Evolutionary conservation across 2,113 vertebrate species (phyloP).

Genomic region (Perca schrenkii): DNA sequence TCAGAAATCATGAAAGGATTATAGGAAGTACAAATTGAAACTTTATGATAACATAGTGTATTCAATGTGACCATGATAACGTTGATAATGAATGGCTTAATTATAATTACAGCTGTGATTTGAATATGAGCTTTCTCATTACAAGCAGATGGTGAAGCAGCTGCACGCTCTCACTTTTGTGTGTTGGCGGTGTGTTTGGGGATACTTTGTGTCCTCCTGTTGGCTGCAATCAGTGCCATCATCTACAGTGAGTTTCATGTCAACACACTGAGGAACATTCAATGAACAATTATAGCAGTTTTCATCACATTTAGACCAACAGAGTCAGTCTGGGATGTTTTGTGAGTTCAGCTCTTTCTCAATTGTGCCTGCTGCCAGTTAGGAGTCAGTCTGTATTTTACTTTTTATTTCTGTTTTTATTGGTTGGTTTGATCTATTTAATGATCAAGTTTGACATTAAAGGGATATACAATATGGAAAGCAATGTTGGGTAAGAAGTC

Average conservation of each 20-base stretch:
- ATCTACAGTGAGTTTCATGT: slow-evolving; percentile 48
- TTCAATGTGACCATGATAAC: neutral
- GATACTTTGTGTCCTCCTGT: slow-evolving; percentile 38
- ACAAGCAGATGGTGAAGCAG: slow-evolving; percentile 16
- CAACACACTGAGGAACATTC: neutral
- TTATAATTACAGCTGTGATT: neutral
- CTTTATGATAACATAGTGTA: neutral
- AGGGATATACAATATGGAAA: neutral
- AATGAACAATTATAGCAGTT: neutral
- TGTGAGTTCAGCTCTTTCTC: neutral
- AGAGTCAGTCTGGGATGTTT: neutral
- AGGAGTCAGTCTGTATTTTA: neutral
- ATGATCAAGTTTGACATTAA: neutral
- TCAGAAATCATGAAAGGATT: too few relatives aligned
- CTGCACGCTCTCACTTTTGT: neutral
- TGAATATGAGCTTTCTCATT: neutral
- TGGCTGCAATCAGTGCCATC: neutral
- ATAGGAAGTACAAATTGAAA: too few relatives aligned
- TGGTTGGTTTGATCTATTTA: too few relatives aligned
- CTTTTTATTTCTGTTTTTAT: neutral
- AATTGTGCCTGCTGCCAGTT: neutral
- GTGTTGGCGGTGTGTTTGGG: slow-evolving; percentile 7
- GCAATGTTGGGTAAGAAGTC: neutral
- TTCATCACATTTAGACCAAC: neutral
- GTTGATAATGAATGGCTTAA: neutral